Percentiles rank a stretch among this genome's conserved stretches.
These are phyloP conservation scores for Scaptomyza parva DNA, from an alignment of 2,888 invertebrate genomes.

Conservation along the genomic window DNA sequence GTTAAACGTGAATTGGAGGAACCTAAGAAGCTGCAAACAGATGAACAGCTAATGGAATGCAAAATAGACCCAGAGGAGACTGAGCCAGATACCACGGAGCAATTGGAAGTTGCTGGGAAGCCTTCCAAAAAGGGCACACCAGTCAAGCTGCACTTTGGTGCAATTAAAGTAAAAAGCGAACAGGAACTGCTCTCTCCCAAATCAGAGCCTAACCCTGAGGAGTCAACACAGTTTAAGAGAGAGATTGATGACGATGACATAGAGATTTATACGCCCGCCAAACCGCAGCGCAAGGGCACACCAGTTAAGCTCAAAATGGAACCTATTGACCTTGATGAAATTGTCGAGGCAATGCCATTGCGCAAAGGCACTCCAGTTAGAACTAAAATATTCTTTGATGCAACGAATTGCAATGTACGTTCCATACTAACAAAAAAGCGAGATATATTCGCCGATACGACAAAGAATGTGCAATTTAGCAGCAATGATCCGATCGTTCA, in stretches of 20 bases:
- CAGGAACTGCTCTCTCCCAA: constrained; percentile 24
- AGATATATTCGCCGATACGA: constrained; percentile 64
- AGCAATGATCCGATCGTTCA: constrained; percentile 61
- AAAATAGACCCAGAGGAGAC: neutral
- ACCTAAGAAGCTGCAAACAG: neutral
- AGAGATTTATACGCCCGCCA: constrained; percentile 2
- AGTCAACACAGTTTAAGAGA: neutral
- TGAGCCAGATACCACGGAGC: neutral
- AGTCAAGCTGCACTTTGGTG: constrained; percentile 11
- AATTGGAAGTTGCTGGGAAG: neutral
- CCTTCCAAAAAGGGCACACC: constrained; percentile 28
- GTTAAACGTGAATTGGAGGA: constrained; percentile 36
- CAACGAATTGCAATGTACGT: constrained; percentile 28
- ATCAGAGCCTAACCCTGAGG: neutral
- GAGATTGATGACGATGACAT: neutral
- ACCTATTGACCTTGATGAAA: neutral
- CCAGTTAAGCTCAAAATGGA: constrained; percentile 28
- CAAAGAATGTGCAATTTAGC: constrained; percentile 79
- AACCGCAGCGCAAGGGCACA: constrained; percentile 40
- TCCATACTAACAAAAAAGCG: constrained; percentile 64
- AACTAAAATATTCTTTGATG: constrained; percentile 1
- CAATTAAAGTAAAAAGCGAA: constrained; percentile 31
- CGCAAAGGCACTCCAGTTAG: constrained; percentile 48
- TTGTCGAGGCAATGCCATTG: constrained; percentile 25
- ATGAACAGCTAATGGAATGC: neutral